Conservation (phyloP, 2,888 invertebrate species). For the Nineta flava region DNA sequence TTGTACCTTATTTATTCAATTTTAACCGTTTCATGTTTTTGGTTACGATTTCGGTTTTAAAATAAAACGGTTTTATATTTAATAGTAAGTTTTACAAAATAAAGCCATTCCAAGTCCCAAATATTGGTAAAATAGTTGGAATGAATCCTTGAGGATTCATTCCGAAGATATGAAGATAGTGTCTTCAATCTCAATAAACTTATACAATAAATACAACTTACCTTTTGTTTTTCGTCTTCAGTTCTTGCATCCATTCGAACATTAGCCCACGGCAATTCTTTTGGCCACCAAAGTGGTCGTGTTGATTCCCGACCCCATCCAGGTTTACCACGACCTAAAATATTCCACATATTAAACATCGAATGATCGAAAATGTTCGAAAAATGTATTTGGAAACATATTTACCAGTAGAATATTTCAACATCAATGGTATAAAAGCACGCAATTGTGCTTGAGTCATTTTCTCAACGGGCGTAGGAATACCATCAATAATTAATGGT, state of each 20-base stretch:
- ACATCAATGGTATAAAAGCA: conserved; percentile 94
- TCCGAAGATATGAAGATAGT: no score
- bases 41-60: no score
- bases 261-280: conserved; percentile 95
- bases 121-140: no score
- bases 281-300: conserved; percentile 95
- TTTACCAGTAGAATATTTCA: conserved; percentile 87
- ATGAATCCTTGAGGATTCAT: no score
- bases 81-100: no score
- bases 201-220: no score
- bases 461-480: conserved; percentile 95
- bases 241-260: conserved; percentile 92
- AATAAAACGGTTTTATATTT: no score
- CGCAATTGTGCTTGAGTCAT: conserved; percentile 96
- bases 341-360: background rate
- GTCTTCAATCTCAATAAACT: no score
- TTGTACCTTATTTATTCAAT: no score
- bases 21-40: no score
- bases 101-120: no score
- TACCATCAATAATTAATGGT: conserved; percentile 90
- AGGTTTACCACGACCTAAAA: conserved; percentile 70
- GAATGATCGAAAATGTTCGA: no score
- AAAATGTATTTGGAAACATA: background rate
- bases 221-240: conserved; percentile 95
- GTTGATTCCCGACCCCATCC: conserved; percentile 96